Conservation (phyloP, 2,113 vertebrate species). For the Falco punctatus region DNA sequence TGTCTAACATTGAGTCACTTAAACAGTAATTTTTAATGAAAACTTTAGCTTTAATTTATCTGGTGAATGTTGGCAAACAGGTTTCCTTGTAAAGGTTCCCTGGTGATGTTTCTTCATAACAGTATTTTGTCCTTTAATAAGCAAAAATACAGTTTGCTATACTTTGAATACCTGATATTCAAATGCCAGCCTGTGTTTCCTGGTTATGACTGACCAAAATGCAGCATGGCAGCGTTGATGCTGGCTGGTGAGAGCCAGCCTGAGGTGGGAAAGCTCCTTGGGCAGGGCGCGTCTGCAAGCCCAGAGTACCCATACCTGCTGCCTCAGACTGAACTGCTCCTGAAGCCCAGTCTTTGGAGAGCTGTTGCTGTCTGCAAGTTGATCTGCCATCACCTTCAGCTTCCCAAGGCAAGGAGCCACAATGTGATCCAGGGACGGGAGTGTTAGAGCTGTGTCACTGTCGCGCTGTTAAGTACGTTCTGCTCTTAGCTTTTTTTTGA, state of each 20-base stretch:
- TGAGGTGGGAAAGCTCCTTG: not conserved
- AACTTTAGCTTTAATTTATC: not conserved
- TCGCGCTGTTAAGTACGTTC: not conserved
- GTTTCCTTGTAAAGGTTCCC: not conserved
- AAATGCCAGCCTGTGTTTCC: not conserved
- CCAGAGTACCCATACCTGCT: not conserved
- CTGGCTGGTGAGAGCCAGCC: not conserved
- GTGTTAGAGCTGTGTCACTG: not conserved
- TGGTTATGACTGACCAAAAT: not conserved
- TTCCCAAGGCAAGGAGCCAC: not conserved
- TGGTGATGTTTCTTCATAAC: not conserved
- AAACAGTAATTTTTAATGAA: not conserved
- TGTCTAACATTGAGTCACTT: not conserved
- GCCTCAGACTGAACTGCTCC: not conserved
- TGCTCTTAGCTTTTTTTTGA: not conserved
- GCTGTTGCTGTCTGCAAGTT: not conserved
- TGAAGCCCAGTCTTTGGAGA: not conserved
- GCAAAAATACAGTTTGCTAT: not conserved
- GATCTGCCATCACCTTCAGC: not conserved
- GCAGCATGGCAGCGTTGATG: not conserved
- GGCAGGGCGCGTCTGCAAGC: not conserved
- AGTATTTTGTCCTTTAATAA: not conserved
- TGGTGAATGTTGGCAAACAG: not conserved
- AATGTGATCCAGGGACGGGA: accelerated
- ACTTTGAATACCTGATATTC: not conserved